Evolutionary conservation across 2,113 vertebrate species (phyloP), one percentile per base, ranked within the genome.

Genomic region (Chloropsis cyanopogon): DNA sequence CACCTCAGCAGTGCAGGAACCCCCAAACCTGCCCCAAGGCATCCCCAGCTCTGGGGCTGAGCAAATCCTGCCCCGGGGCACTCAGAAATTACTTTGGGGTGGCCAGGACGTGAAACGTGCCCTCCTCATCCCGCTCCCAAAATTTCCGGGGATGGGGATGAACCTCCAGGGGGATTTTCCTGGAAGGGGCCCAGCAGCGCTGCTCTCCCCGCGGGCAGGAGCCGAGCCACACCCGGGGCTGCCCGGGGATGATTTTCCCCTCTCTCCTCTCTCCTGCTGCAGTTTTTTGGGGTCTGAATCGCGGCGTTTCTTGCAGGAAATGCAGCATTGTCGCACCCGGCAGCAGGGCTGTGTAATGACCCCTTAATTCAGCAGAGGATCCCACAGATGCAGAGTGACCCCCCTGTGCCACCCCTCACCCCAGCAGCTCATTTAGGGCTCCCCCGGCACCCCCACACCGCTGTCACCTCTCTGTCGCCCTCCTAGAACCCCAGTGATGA

Each of bases 261-360:
- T 37, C 28, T 41, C 10, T 16, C 23, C 21, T 63, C 54, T 29
- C 29, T n/a, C 41, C 47, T 39, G 20, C 52, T 59, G 10, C 68
- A 8, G 1, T 57, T 49, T 61, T 59, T 6, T 14, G 10, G 63
- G 71, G 41, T 18, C 14, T 9, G n/a, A 31, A 29, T 14, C 2
- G 0, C 14, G 70, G 39, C 31, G 1, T 26, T 64, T 72, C 21
- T 42, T 5, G 33, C 15, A 66, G 73, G 41, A 78, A 57, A 31
- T 4, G 56, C 64, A 39, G 70, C 44, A 0, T 0, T 12, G 0
- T 35, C 39, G 3, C 9, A 26, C 3, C 50, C n/a, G 13, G 33
- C 16, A 4, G 0, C 4, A 3, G 6, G 28, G 11, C 4, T 16
- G 8, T 12, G 64, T 2, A 13, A 15, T 2, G 12, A 4, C 13